A percentile compares a stretch with the other conserved stretches of the same genome.
Evolutionary conservation across 2,797 vertebrate species (phyloP).

Genomic region (Onychomys torridus): DNA sequence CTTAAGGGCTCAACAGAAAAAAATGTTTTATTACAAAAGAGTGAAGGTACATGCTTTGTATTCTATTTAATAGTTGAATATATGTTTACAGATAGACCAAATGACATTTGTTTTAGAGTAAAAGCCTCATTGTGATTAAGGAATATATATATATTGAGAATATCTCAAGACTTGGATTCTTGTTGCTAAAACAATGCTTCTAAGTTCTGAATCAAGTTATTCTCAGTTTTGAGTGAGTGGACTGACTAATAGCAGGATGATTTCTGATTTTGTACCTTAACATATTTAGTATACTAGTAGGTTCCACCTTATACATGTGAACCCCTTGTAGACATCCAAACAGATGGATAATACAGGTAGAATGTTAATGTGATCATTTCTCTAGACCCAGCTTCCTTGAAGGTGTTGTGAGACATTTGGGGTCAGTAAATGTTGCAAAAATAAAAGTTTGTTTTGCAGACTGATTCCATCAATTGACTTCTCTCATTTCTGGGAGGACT

Average conservation of each 20-base stretch:
- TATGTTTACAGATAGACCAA: slow-evolving; percentile 34
- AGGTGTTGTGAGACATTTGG: neutral
- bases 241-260: neutral
- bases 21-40: neutral
- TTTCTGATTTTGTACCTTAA: slow-evolving; percentile 3
- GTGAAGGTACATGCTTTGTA: neutral
- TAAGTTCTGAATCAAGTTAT: slow-evolving; percentile 2
- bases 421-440: neutral
- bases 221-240: neutral
- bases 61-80: neutral
- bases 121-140: neutral
- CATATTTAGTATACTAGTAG: neutral
- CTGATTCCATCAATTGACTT: slow-evolving; percentile 41
- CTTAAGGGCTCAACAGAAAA: neutral
- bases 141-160: neutral
- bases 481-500: slow-evolving; percentile 37
- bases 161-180: neutral
- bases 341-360: neutral
- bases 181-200: neutral
- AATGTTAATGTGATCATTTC: neutral
- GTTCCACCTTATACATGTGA: neutral
- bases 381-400: neutral
- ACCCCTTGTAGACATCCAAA: neutral
- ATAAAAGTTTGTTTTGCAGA: neutral
- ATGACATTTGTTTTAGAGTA: slow-evolving; percentile 16